A percentile compares a stretch with the other conserved stretches of the same genome.
phyloP scores from a whole-genome alignment of 2,888 invertebrate genomes.

The Polyommatus icarus region DNA sequence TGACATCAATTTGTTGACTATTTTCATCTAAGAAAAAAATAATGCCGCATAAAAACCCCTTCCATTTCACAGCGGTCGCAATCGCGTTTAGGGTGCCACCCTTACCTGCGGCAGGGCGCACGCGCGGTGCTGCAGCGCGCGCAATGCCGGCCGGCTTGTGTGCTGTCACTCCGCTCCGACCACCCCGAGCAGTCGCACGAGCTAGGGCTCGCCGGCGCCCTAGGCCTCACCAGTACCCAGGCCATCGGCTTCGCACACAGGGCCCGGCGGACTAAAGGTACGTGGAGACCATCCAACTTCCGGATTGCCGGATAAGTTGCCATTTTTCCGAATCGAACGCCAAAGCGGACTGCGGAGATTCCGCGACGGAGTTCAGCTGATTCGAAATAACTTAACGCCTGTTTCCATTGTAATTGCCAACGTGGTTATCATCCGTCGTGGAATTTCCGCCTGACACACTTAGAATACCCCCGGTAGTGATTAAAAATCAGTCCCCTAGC shows the following conservation, averaged over 20 bases:
- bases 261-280: constrained; percentile 73
- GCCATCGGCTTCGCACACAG: constrained; percentile 56
- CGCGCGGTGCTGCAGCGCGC: constrained; percentile 69
- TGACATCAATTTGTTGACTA: background rate
- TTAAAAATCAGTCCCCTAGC: constrained; percentile 1
- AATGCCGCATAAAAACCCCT: background rate
- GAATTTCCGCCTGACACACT: background rate
- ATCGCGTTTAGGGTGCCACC: background rate
- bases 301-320: background rate
- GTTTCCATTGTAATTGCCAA: background rate
- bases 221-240: constrained; percentile 10
- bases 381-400: too few species aligned
- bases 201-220: constrained; percentile 58
- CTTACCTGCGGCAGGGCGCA: constrained; percentile 50
- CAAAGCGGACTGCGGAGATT: background rate
- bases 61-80: constrained; percentile 31
- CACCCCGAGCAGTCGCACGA: constrained; percentile 76
- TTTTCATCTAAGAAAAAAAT: background rate
- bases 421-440: background rate
- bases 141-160: constrained; percentile 54
- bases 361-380: background rate
- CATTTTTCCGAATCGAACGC: background rate
- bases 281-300: background rate
- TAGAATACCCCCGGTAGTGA: background rate
- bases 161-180: constrained; percentile 69